phyloP scores from a whole-genome alignment of 1,140 invertebrate species.

The Epicauta chinensis region DNA sequence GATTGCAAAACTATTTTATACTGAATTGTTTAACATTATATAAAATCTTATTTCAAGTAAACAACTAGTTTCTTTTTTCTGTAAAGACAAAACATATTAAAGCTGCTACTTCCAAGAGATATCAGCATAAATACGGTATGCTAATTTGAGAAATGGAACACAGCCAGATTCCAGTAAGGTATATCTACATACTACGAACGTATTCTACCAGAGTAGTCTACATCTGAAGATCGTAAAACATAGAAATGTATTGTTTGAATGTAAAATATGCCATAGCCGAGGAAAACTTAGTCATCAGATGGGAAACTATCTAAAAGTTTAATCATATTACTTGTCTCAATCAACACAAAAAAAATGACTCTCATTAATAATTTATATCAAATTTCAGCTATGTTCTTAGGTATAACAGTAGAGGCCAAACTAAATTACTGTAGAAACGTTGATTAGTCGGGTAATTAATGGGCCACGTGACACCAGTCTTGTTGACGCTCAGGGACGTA shows the following conservation, averaged over 20 bases:
- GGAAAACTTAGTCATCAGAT: not conserved
- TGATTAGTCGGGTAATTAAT: constrained; percentile 35
- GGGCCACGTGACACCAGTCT: constrained; percentile 25
- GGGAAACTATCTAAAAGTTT: not conserved
- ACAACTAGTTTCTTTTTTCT: too few relatives aligned
- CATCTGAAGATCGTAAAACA: constrained; percentile 31
- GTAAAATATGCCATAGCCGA: constrained; percentile 16
- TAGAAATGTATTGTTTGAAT: constrained; percentile 27
- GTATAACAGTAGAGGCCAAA: constrained; percentile 3
- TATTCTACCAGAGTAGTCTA: constrained; percentile 24
- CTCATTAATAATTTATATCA: constrained; percentile 16
- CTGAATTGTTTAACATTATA: too few relatives aligned
- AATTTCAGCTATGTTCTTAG: constrained; percentile 12
- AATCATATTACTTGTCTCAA: not conserved
- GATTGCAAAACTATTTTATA: too few relatives aligned
- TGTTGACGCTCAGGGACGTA: constrained; percentile 4
- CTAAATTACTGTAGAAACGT: constrained; percentile 20
- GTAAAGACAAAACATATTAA: too few relatives aligned
- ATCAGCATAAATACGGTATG: not conserved
- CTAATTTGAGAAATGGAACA: constrained; percentile 15
- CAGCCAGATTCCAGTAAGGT: constrained; percentile 22
- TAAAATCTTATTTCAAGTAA: too few relatives aligned
- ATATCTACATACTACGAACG: constrained; percentile 18
- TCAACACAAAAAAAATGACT: not conserved
- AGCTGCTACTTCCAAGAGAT: too few relatives aligned